Percentiles rank a stretch among this genome's conserved stretches.
These are phyloP conservation scores for Hippocampus abdominalis DNA, from an alignment of 2,113 vertebrate genomes.

Conservation along the genomic window DNA sequence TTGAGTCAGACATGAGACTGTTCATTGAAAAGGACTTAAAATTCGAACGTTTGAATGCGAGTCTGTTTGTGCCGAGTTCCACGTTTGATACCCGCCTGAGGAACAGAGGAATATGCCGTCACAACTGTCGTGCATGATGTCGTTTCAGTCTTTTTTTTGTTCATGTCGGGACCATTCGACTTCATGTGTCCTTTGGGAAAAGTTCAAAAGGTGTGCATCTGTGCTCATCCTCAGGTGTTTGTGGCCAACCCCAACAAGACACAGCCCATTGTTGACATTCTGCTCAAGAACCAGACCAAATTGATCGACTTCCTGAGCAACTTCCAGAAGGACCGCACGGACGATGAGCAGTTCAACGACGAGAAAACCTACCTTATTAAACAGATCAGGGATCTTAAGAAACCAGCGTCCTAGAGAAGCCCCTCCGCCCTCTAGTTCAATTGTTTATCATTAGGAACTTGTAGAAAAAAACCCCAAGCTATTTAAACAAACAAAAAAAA, in stretches of 20 bases:
- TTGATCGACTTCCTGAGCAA: constrained; percentile 96
- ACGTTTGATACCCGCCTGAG: too few relatives aligned
- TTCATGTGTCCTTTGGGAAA: background rate
- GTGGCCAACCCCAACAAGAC: constrained; percentile 96
- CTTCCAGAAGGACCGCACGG: constrained; percentile 93
- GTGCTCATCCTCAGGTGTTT: constrained; percentile 79
- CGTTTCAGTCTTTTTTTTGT: background rate
- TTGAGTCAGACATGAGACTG: too few relatives aligned
- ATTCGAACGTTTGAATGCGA: too few relatives aligned
- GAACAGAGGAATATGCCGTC: too few relatives aligned
- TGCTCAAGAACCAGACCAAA: constrained; percentile 96
- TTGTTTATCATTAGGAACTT: constrained; percentile 67
- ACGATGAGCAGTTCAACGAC: constrained; percentile 97
- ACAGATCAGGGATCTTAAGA: constrained; percentile 98
- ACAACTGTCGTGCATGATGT: background rate
- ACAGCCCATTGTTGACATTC: constrained; percentile 93
- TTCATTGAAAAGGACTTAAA: too few relatives aligned
- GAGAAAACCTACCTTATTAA: constrained; percentile 98
- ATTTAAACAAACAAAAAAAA: constrained; percentile 58
- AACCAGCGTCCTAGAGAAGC: constrained; percentile 81
- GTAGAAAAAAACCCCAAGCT: constrained; percentile 54
- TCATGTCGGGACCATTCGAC: background rate
- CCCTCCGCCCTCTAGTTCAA: constrained; percentile 25
- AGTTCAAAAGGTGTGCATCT: background rate
- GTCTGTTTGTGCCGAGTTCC: too few relatives aligned